Evolutionary conservation across 2,797 vertebrate species (phyloP).

Genomic region (Centroberyx gerrardi): DNA sequence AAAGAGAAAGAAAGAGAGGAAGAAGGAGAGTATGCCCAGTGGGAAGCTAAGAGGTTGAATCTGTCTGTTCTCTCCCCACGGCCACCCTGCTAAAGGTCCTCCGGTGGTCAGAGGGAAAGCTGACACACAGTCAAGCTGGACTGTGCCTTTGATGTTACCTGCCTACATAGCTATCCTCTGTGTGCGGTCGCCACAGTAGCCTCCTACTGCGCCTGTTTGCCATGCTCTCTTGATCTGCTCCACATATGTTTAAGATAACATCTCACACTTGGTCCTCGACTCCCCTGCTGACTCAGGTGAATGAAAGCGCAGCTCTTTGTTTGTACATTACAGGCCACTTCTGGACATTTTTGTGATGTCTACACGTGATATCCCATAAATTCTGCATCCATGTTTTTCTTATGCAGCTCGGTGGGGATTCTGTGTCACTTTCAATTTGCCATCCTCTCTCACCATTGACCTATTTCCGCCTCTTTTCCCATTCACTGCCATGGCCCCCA

Average conservation of each 20-base stretch:
- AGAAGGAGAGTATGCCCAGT: neutral
- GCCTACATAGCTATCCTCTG: neutral
- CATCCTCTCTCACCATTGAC: constrained; percentile 58
- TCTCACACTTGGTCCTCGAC: neutral
- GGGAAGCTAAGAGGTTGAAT: constrained; percentile 25
- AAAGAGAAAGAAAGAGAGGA: neutral
- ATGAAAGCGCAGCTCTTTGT: neutral
- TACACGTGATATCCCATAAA: constrained; percentile 30
- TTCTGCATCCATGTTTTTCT: constrained; percentile 34
- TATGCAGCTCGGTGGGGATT: constrained; percentile 37
- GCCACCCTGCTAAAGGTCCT: constrained; percentile 19
- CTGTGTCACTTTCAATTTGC: constrained; percentile 65
- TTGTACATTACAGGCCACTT: constrained; percentile 3
- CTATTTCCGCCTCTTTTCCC: constrained; percentile 67
- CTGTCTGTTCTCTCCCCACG: constrained; percentile 5
- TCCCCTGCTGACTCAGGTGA: neutral
- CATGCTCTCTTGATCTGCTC: constrained; percentile 36
- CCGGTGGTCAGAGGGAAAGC: constrained; percentile 22
- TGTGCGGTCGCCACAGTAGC: neutral
- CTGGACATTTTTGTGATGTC: constrained; percentile 11
- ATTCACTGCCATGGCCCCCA: constrained; percentile 46
- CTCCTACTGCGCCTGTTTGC: neutral
- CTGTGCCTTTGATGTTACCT: constrained; percentile 20
- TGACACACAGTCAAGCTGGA: constrained; percentile 1
- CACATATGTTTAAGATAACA: neutral